Percentiles rank a stretch among this genome's conserved stretches.
These are phyloP conservation scores for Therioaphis trifolii DNA, from an alignment of 2,888 invertebrate genomes.

Conservation along the genomic window DNA sequence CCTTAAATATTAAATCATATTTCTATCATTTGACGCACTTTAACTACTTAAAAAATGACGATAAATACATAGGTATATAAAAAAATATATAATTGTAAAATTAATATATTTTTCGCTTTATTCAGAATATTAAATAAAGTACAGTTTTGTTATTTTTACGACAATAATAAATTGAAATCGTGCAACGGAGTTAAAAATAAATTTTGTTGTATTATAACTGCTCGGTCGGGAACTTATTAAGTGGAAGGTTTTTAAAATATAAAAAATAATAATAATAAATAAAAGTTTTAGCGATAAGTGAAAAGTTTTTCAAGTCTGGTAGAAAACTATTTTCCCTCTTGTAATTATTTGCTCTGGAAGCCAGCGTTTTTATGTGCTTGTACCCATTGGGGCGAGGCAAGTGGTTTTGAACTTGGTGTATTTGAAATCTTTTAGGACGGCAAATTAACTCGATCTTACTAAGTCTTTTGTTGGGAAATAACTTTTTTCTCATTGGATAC, in stretches of 20 bases:
- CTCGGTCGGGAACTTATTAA: slow-evolving; percentile 50
- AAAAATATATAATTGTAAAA: too few species aligned
- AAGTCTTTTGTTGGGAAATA: slow-evolving; percentile 58
- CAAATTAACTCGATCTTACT: slow-evolving; percentile 53
- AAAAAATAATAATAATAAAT: background rate
- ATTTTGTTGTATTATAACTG: slow-evolving; percentile 34
- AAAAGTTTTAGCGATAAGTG: slow-evolving; percentile 56
- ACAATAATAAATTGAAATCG: slow-evolving; percentile 40
- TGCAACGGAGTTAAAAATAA: slow-evolving; percentile 8
- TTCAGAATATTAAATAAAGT: background rate
- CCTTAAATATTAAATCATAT: too few species aligned
- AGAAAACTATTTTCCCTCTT: slow-evolving; percentile 53
- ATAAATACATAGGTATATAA: too few species aligned
- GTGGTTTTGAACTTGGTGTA: slow-evolving; percentile 49
- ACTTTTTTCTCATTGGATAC: slow-evolving; percentile 29
- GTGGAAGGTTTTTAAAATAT: slow-evolving; percentile 37
- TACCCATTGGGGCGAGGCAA: slow-evolving; percentile 23
- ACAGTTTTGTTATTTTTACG: slow-evolving; percentile 11
- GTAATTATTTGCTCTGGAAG: slow-evolving; percentile 56
- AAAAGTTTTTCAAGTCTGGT: slow-evolving; percentile 49
- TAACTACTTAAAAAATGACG: too few species aligned
- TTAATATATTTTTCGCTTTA: too few species aligned
- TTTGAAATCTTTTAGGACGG: slow-evolving; percentile 56
- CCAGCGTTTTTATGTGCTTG: slow-evolving; percentile 44
- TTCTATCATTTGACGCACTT: too few species aligned